phyloP scores from a whole-genome alignment of 2,113 vertebrate genomes.

The Picathartes gymnocephalus region DNA sequence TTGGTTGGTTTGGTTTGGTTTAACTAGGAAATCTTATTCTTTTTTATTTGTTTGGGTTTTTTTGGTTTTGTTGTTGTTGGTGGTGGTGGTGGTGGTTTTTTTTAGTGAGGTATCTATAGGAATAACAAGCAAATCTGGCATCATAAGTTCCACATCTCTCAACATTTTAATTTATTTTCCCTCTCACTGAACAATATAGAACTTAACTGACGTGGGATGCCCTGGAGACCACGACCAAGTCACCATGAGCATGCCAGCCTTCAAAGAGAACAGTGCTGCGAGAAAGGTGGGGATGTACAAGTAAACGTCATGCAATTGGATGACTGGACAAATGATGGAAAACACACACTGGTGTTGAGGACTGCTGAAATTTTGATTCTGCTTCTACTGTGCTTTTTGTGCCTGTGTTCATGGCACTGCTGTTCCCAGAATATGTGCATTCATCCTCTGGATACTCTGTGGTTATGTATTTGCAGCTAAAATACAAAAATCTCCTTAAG shows the following conservation, averaged over 20 bases:
- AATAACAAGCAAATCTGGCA: background rate
- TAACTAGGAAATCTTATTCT: background rate
- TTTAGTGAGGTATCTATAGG: background rate
- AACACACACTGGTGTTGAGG: background rate
- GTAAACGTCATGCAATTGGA: background rate
- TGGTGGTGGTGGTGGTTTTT: too few relatives aligned
- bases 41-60: background rate
- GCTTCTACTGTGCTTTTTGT: background rate
- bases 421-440: background rate
- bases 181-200: background rate
- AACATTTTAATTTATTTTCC: background rate
- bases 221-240: background rate
- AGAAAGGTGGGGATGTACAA: background rate
- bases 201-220: accelerated
- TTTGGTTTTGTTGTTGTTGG: too few relatives aligned
- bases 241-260: background rate
- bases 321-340: background rate
- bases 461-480: background rate
- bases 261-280: background rate
- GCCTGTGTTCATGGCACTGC: background rate
- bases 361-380: background rate
- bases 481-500: background rate
- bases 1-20: background rate
- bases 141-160: background rate
- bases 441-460: background rate